phyloP scores from a whole-genome alignment of 2,888 invertebrate genomes.

The Eledona agricola region DNA sequence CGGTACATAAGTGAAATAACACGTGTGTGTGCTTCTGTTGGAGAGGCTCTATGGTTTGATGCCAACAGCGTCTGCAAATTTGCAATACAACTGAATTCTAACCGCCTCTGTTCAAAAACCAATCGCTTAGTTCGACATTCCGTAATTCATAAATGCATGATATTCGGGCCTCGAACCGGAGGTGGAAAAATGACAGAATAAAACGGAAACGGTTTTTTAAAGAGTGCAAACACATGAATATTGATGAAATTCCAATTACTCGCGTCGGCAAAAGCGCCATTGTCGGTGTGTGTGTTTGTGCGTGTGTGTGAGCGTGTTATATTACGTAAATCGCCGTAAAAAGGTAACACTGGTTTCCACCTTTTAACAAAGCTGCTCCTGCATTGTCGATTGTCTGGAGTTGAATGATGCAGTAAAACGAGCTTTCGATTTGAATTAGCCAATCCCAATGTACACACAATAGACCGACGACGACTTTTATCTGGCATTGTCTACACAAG shows the following conservation, averaged over 20 bases:
- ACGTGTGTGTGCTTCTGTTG: constrained; percentile 4
- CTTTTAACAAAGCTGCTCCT: constrained; percentile 11
- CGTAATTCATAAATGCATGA: constrained; percentile 9
- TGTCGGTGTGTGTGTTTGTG: constrained; percentile 10
- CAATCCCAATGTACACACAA: constrained; percentile 7
- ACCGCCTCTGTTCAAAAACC: too few species aligned
- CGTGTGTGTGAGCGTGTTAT: too few species aligned
- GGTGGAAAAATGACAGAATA: background rate
- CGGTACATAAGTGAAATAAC: too few species aligned
- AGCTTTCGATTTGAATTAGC: constrained; percentile 17
- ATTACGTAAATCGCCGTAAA: constrained; percentile 10
- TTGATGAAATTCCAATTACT: constrained; percentile 21
- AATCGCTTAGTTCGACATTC: constrained; percentile 1
- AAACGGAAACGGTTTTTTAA: constrained; percentile 10
- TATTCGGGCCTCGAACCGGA: background rate
- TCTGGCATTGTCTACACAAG: constrained; percentile 2
- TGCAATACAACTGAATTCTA: too few species aligned
- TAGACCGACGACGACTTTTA: constrained; percentile 13
- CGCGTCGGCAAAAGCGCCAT: constrained; percentile 5
- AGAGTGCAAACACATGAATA: constrained; percentile 15
- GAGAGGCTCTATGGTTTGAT: background rate
- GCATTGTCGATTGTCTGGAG: constrained; percentile 13
- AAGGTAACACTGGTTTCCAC: constrained; percentile 6
- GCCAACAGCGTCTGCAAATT: constrained; percentile 6
- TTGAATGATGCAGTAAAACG: constrained; percentile 18